phyloP scores from a whole-genome alignment of 1,140 invertebrate genomes.

The Octopus sinensis region DNA sequence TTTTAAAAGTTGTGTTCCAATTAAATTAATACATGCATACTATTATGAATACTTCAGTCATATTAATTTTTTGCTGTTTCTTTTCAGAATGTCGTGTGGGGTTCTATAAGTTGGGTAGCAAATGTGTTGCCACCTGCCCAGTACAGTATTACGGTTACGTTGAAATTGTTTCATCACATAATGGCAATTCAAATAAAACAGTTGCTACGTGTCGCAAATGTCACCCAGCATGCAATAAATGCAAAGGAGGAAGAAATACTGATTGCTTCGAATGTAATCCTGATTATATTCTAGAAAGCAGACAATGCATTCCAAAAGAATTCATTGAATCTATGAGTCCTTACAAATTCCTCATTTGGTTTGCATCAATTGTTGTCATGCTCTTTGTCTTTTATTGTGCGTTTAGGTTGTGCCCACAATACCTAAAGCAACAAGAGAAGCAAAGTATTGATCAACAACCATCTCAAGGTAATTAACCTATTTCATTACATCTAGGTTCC shows the following conservation, averaged over 20 bases:
- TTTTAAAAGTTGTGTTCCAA: too few species aligned
- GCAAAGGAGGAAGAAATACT: conserved; percentile 36
- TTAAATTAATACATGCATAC: too few species aligned
- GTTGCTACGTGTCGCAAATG: conserved; percentile 43
- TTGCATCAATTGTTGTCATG: conserved; percentile 45
- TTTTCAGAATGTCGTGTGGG: conserved; percentile 47
- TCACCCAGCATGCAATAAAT: conserved; percentile 45
- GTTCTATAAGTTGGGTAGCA: conserved; percentile 45
- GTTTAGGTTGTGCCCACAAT: conserved; percentile 34
- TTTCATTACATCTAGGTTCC: neutral
- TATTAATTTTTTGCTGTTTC: neutral
- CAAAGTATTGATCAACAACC: neutral
- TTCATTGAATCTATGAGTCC: conserved; percentile 48
- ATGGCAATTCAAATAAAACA: conserved; percentile 25
- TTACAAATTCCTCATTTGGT: conserved; percentile 48
- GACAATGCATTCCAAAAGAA: conserved; percentile 40
- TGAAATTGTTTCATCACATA: conserved; percentile 30
- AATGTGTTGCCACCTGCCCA: conserved; percentile 48
- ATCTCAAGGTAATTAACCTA: neutral
- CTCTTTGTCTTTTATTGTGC: conserved; percentile 40
- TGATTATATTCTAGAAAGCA: conserved; percentile 37
- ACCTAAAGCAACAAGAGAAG: neutral
- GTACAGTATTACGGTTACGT: conserved; percentile 47
- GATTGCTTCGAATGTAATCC: conserved; percentile 48
- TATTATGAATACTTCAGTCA: too few species aligned